Base-by-base conservation (phyloP, 2,888 invertebrate genomes). In the Volucella zonaria region DNA sequence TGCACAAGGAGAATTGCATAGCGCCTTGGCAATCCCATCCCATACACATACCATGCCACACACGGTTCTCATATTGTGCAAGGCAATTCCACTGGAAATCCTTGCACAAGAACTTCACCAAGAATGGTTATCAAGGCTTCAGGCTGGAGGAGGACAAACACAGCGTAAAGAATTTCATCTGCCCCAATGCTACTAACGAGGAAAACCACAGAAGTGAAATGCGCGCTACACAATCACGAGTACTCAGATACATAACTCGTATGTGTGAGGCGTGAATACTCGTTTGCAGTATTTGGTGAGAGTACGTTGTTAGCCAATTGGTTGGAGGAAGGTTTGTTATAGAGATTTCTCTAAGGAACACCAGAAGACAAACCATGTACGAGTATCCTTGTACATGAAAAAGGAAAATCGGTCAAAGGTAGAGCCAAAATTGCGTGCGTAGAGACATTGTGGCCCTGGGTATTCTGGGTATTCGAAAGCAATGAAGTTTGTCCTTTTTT, bases 401-500 rank as follows among this genome's bases (percentile, higher is more conserved):
- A 31, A 31, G 42, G 47, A 43, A 73, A 73, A 54, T 75, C 23
- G 68, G 58, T 80, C 68, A 66, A 75, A 79, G 82, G 79, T 74
- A 70, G 45, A 68, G 31, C 64, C 54, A 54, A 56, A 75, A 59
- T 51, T 70, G 61, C 49, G 54, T 70, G 61, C 49, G 54, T 75
- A 51, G 14, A 2, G 18, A 40, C 12, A 52, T 47, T 31, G 66
- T 66, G 15, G 42, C 4, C 31, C 45, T 38, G 59, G 43, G 42
- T 12, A 62, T 54, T 70, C 45, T 18, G 64, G 51, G 42, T 12
- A 62, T 54, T 70, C 47, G 38, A 62, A 40, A 64, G 58, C 51
- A 58, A 66, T 75, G 80, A 83, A 83, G 83, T 83, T 83, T 59
- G 83, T 70, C 70, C 83, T 83, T 75, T n/a, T 31, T 75, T 70